Evolutionary conservation across 2,113 vertebrate species (phyloP).

Genomic region (Ancistrus triradiatus): DNA sequence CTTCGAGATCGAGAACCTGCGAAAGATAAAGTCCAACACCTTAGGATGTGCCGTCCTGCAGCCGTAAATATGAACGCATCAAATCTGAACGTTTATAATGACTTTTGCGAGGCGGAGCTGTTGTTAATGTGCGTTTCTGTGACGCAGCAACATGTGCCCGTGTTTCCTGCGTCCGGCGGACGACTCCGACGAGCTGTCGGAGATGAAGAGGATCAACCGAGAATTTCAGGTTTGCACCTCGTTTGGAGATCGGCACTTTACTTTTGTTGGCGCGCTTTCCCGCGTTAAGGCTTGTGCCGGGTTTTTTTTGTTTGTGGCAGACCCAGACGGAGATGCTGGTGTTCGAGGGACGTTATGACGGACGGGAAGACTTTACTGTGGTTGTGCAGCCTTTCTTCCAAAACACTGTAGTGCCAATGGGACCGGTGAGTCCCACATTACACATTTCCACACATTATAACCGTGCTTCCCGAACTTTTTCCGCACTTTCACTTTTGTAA

Average conservation of each 20-base stretch:
- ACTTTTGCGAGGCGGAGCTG: background rate
- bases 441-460: too few relatives aligned
- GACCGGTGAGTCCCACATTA: slow-evolving; percentile 68
- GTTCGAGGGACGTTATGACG: slow-evolving; percentile 60
- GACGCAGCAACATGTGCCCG: slow-evolving; percentile 71
- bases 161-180: slow-evolving; percentile 73
- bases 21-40: slow-evolving; percentile 64
- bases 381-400: slow-evolving; percentile 82
- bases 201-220: slow-evolving; percentile 79
- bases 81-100: too few relatives aligned
- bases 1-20: slow-evolving; percentile 73
- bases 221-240: slow-evolving; percentile 51
- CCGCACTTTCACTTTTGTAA: too few relatives aligned
- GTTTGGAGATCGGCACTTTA: too few relatives aligned
- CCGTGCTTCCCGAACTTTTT: too few relatives aligned
- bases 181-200: slow-evolving; percentile 68
- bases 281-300: background rate
- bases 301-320: slow-evolving; percentile 45
- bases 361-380: slow-evolving; percentile 75
- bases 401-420: slow-evolving; percentile 72
- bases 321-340: slow-evolving; percentile 60
- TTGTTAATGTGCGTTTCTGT: slow-evolving; percentile 7
- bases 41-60: slow-evolving; percentile 60
- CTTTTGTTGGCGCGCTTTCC: too few relatives aligned
- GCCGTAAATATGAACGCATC: slow-evolving; percentile 59